Percentiles rank a stretch among this genome's conserved stretches.
Conservation (phyloP, 1,140 invertebrate species). For the Parasteatoda tepidariorum region DNA sequence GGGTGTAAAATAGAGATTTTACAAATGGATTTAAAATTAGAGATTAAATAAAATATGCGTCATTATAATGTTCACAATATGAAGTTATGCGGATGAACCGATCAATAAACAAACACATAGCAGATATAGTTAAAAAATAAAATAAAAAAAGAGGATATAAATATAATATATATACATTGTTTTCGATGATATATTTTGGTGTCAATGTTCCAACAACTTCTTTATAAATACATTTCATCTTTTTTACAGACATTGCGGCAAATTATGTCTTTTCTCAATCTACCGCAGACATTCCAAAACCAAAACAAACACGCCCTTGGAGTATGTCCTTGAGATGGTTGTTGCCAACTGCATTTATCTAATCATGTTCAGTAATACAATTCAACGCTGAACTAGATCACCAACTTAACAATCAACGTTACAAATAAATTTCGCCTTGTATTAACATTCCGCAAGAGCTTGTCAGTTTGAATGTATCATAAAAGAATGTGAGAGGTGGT, state of each 20-base stretch:
- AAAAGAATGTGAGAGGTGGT: too few relatives aligned
- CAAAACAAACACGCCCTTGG: constrained; percentile 18
- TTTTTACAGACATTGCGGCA: constrained; percentile 41
- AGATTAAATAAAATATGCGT: neutral
- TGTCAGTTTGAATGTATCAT: too few relatives aligned
- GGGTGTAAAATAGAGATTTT: neutral
- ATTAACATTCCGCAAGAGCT: too few relatives aligned
- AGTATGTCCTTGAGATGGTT: constrained; percentile 15
- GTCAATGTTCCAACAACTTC: constrained; percentile 44
- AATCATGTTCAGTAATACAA: neutral
- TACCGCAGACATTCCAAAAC: constrained; percentile 4
- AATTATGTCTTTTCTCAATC: neutral
- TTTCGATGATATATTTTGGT: constrained; percentile 53
- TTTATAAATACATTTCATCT: constrained; percentile 50
- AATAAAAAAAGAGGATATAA: neutral
- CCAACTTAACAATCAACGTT: neutral
- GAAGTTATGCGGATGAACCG: constrained; percentile 2
- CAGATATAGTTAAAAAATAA: neutral
- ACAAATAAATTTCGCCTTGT: neutral
- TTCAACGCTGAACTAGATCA: neutral
- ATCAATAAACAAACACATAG: neutral
- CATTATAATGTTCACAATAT: neutral
- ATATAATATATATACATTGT: constrained; percentile 34
- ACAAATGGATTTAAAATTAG: neutral
- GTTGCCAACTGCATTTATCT: constrained; percentile 20